Conservation (phyloP, 2,888 invertebrate species). For the Lycophotia porphyrea region DNA sequence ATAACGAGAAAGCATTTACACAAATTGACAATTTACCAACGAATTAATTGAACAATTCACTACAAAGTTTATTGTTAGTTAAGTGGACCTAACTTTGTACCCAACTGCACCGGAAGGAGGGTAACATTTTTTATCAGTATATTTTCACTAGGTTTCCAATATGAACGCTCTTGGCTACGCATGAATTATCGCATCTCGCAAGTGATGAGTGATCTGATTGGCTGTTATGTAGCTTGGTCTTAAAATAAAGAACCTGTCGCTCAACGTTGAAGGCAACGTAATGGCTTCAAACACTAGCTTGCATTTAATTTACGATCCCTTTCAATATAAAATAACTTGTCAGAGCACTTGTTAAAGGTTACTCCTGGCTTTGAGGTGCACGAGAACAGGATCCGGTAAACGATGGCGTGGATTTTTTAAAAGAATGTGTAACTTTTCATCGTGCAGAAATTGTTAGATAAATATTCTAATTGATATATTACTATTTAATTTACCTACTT, state of each 20-base stretch:
- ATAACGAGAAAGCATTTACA: too few species aligned
- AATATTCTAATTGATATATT: not conserved
- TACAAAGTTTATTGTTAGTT: not conserved
- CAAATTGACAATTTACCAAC: not conserved
- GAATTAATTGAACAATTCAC: not conserved
- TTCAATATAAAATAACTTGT: conserved; percentile 38
- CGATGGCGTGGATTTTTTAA: not conserved
- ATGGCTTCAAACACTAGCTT: conserved; percentile 36
- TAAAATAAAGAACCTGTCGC: conserved; percentile 59
- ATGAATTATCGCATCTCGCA: conserved; percentile 25
- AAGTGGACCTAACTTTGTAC: not conserved
- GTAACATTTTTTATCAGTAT: not conserved
- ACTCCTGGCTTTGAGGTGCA: conserved; percentile 14
- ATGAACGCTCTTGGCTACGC: not conserved
- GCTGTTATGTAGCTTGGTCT: conserved; percentile 8
- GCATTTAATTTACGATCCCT: conserved; percentile 34
- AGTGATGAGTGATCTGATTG: conserved; percentile 40
- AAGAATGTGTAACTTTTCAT: not conserved
- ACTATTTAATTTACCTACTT: not conserved
- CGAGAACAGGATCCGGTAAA: not conserved
- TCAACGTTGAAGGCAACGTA: conserved; percentile 44
- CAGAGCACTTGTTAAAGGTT: conserved; percentile 1
- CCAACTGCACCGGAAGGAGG: not conserved
- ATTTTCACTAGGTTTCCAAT: not conserved
- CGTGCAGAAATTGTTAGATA: not conserved